Base-by-base conservation (phyloP, 2,113 vertebrate genomes). In the Petroica traversi region DNA sequence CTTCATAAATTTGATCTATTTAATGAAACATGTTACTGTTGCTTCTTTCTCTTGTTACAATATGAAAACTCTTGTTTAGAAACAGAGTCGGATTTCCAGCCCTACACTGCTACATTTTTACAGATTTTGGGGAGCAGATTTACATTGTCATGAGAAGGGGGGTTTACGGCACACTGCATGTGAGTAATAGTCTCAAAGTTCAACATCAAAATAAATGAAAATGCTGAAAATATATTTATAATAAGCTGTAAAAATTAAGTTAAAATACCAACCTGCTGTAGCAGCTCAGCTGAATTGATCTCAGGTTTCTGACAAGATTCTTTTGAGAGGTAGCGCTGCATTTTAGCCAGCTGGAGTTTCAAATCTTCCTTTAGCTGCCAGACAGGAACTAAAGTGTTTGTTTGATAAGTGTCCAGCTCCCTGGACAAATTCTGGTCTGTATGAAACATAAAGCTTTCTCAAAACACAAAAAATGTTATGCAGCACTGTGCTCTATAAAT, bases 1-100 rank as follows among this genome's bases (percentile, higher is more conserved):
- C 95, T 99, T 99, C 86, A 99, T 98, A 89, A 85, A 97, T 83
- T 97, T 91, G 57, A 99, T 97, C 99, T 99, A 91, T 86, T 93
- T 79, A 19, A 68, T 29, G 29, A 62, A 63, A 90, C 13, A 73
- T 3, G 18, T 66, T 62, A 34, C n/a, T 48, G 54, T 83, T 94
- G 95, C 71, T 88, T 63, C 51, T 69, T 86, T 40, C 36, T 34
- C 40, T 57, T 59, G 22, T 31, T 74, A 16, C 29, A 48, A 15
- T 8, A 63, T 1, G 24, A 89, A 67, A 85, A n/a, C n/a, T n/a
- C 41, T 71, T 16, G 25, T 29, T 66, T 55, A 41, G 55, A 85
- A 78, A 58, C 19, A 67, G 8, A 66, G 14, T 18, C 12, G 12
- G 20, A 43, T 34, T 75, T 74, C n/a, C 57, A 73, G 59, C 55